A percentile compares a stretch with the other conserved stretches of the same genome.
These are phyloP conservation scores for Psittacula echo DNA, from an alignment of 2,797 vertebrate species.

Conservation along the genomic window DNA sequence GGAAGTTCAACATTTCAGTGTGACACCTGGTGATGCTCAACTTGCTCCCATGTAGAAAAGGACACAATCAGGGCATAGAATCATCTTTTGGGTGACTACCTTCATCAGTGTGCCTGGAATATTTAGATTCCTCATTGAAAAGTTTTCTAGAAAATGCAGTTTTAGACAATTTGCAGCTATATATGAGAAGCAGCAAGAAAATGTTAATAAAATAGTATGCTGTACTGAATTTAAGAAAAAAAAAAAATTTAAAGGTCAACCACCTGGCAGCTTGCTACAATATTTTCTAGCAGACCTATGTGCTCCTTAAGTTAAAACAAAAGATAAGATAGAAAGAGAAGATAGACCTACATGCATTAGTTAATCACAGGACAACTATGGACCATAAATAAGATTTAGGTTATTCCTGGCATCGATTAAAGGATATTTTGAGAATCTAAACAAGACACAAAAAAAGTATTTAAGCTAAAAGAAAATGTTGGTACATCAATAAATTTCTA, in stretches of 20 bases:
- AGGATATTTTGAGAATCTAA: not conserved
- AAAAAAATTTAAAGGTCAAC: not conserved
- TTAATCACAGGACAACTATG: not conserved
- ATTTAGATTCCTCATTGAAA: not conserved
- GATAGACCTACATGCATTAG: not conserved
- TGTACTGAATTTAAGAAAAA: not conserved
- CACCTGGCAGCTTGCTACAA: not conserved
- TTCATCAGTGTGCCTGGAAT: not conserved
- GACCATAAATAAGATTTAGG: not conserved
- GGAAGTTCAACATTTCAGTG: not conserved
- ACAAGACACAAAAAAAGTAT: not conserved
- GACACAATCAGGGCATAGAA: no score
- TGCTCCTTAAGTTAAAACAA: not conserved
- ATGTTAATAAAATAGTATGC: not conserved
- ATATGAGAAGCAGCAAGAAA: not conserved
- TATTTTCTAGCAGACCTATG: not conserved
- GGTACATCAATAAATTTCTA: not conserved
- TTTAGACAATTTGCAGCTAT: not conserved
- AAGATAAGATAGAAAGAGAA: not conserved
- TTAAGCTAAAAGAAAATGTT: not conserved
- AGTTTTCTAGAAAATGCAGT: not conserved
- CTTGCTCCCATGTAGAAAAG: not conserved
- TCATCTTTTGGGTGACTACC: not conserved
- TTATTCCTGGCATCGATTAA: not conserved
- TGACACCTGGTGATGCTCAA: accelerated